A percentile compares a stretch with the other conserved stretches of the same genome.
These are phyloP conservation scores for Holothuria leucospilota DNA, from an alignment of 53 echinoderm and acorn worm species.

Conservation along the genomic window DNA sequence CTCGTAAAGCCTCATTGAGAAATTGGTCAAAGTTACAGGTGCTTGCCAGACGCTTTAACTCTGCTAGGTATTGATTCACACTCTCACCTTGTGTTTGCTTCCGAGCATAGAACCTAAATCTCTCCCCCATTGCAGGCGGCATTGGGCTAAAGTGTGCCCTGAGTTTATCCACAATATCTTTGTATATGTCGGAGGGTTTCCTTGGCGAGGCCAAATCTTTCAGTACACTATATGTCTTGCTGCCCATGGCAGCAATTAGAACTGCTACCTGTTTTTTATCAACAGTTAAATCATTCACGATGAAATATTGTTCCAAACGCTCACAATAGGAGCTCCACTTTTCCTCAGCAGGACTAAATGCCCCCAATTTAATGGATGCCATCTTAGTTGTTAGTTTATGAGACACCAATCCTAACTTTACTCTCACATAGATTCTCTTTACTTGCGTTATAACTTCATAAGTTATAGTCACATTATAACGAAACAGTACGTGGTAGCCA, in stretches of 20 bases:
- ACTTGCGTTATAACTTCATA: too few species aligned
- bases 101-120: neutral
- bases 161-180: neutral
- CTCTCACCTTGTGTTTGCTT: neutral
- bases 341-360: neutral
- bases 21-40: neutral
- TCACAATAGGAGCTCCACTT: too few species aligned
- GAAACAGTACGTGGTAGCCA: too few species aligned
- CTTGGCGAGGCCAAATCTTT: neutral
- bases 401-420: too few species aligned
- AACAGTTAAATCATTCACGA: neutral
- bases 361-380: neutral
- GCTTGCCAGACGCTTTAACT: neutral
- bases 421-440: too few species aligned
- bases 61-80: neutral
- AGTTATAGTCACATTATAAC: too few species aligned
- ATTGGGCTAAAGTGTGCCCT: neutral
- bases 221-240: neutral
- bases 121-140: neutral
- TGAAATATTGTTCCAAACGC: slow-evolving; percentile 18
- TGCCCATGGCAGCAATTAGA: neutral
- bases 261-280: slow-evolving; percentile 7
- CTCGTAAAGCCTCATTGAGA: slow-evolving; percentile 3
- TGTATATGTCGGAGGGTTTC: neutral
- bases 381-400: neutral